phyloP scores from a whole-genome alignment of 1,140 invertebrate genomes.

The Lutraria rhynchaena region DNA sequence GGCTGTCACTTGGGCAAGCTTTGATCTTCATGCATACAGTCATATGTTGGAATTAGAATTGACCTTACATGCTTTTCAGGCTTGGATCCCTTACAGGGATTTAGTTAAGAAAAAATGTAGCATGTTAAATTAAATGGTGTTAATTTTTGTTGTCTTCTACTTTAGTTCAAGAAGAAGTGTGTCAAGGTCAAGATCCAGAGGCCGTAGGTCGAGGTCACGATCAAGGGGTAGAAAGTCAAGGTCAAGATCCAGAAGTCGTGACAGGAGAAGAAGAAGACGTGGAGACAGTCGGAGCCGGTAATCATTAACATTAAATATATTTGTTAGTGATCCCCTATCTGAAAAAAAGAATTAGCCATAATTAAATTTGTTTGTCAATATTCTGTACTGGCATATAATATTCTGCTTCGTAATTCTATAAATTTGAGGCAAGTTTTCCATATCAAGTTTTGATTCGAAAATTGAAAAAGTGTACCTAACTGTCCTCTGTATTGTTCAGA shows the following conservation, averaged over 20 bases:
- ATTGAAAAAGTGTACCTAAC: neutral
- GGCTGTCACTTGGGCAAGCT: neutral
- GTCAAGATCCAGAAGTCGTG: conserved; percentile 29
- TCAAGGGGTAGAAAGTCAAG: conserved; percentile 16
- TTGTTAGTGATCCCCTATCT: no score
- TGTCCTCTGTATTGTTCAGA: no score
- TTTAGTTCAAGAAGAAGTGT: conserved; percentile 14
- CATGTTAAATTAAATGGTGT: neutral
- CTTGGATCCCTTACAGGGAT: neutral
- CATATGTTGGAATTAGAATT: neutral
- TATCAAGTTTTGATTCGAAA: neutral
- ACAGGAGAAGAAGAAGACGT: conserved; percentile 34
- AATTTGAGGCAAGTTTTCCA: neutral
- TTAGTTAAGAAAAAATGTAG: neutral
- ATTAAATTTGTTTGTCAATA: neutral
- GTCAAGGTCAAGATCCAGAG: conserved; percentile 52
- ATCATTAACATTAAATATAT: neutral
- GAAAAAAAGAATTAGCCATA: neutral
- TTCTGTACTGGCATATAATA: neutral
- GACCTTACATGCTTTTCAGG: neutral
- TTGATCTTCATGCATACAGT: neutral
- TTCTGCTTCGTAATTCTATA: neutral
- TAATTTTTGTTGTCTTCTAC: neutral
- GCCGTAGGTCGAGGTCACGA: conserved; percentile 20
- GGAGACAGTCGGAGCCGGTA: conserved; percentile 37